A percentile compares a stretch with the other conserved stretches of the same genome.
Evolutionary conservation across 23 tunicate species (phyloP).

Genomic region (Styela plicata): DNA sequence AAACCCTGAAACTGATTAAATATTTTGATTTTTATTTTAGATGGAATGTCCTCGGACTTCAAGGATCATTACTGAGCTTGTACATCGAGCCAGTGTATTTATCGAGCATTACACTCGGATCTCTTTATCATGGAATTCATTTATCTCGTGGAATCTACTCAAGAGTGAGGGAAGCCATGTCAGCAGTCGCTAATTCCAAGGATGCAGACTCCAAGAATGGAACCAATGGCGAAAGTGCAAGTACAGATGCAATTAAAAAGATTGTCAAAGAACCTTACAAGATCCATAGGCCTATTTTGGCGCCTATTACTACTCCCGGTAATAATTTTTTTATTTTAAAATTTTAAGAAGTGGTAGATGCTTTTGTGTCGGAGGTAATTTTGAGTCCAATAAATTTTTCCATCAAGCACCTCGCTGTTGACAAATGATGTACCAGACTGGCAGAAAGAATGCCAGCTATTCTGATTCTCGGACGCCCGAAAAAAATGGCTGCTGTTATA

Average conservation of each 20-base stretch:
- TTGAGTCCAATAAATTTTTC: too few species aligned
- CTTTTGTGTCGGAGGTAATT: too few species aligned
- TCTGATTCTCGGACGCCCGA: too few species aligned
- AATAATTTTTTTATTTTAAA: too few species aligned
- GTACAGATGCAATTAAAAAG: not conserved
- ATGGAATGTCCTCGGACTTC: constrained; percentile 87
- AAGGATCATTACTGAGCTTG: constrained; percentile 72
- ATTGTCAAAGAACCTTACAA: constrained; percentile 30
- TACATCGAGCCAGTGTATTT: constrained; percentile 81
- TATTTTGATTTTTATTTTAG: constrained; percentile 39
- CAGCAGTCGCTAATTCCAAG: constrained; percentile 1
- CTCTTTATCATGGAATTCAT: constrained; percentile 71
- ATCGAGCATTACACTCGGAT: constrained; percentile 69
- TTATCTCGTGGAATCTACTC: constrained; percentile 53
- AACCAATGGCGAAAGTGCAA: not conserved
- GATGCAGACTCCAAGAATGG: not conserved
- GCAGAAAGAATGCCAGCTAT: too few species aligned
- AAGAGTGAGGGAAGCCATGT: constrained; percentile 56
- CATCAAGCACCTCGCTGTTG: too few species aligned
- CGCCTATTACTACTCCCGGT: constrained; percentile 60
- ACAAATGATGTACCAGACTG: too few species aligned
- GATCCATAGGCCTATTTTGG: constrained; percentile 55
- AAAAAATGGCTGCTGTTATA: too few species aligned
- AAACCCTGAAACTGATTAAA: too few species aligned
- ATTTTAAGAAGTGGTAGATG: too few species aligned